Evolutionary conservation across 1,140 invertebrate species (phyloP), one percentile per base, ranked within the genome.

Genomic region (Calliphora vicina): DNA sequence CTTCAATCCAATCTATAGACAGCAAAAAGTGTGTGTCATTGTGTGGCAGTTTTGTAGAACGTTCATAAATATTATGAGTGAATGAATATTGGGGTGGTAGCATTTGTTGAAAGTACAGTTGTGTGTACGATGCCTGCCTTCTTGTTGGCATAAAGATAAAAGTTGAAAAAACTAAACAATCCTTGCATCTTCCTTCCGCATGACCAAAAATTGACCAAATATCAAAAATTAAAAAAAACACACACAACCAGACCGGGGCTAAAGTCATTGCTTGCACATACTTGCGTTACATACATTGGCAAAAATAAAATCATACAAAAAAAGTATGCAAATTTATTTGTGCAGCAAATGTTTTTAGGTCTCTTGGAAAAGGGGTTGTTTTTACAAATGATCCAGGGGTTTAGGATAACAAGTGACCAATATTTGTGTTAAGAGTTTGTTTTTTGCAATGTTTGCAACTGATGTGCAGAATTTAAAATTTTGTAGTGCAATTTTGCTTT

Each of bases 121-220:
- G 12, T 50, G 45, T 50, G 45, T 13, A 12, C 15, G 17, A 50
- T 50, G 45, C 45, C 45, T n/a, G n/a, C n/a, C n/a, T n/a, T 50
- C 45, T 13, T 50, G 45, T 50, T 50, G 45, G 10, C 17, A 1
- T n/a, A 50, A 1, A 50, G 35, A 35, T 35, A 35, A 35, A 35
- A 35, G 5, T 35, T 35, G 35, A 2, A 35, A 15, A 50, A 50
- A 17, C 3, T 12, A 17, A 17, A 50, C 35, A 35, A 50, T 13
- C 17, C 61, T 23, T 25, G 61, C 20, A 67, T 10, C 61, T 23
- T 67, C 23, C 61, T 23, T 67, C 23, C 20, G 61, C 61, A 67
- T 67, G 61, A 67, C 61, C 61, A 67, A 67, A 23, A 67, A 67
- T 25, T 67, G 61, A 67, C 61, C 61, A 67, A 67, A 23, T 23